Evolutionary conservation across 1,140 invertebrate genomes (phyloP).

Genomic region (Protaetia brevitarsis): DNA sequence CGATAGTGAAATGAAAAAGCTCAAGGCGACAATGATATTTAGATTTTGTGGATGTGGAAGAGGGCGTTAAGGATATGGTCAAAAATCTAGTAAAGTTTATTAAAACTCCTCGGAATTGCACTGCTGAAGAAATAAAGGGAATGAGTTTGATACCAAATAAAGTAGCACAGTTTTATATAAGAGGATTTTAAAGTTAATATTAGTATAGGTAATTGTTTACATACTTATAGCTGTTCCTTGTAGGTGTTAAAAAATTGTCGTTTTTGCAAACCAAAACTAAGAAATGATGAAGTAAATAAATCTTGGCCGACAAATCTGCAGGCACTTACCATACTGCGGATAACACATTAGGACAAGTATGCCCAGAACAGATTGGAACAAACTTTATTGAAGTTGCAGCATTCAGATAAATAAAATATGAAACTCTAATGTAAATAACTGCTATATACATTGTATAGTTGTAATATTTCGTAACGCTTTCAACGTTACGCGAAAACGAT

Average conservation of each 20-base stretch:
- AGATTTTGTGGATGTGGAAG: slow-evolving; percentile 43
- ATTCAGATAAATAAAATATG: too few relatives aligned
- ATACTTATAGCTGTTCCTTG: slow-evolving; percentile 43
- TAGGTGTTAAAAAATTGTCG: slow-evolving; percentile 44
- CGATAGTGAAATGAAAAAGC: slow-evolving; percentile 33
- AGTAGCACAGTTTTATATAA: slow-evolving; percentile 21
- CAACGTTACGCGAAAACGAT: too few relatives aligned
- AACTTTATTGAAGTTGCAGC: slow-evolving; percentile 37
- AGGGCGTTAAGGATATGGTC: slow-evolving; percentile 37
- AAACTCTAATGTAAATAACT: too few relatives aligned
- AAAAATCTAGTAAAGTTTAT: slow-evolving; percentile 35
- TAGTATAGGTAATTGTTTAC: slow-evolving; percentile 44
- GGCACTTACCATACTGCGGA: slow-evolving; percentile 36
- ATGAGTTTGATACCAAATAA: slow-evolving; percentile 36
- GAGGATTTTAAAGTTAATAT: slow-evolving; percentile 33
- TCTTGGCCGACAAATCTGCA: slow-evolving; percentile 43
- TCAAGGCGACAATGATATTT: slow-evolving; percentile 34
- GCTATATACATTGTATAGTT: too few relatives aligned
- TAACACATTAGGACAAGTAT: slow-evolving; percentile 44
- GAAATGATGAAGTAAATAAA: slow-evolving; percentile 41
- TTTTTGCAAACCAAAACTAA: slow-evolving; percentile 39
- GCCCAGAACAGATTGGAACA: slow-evolving; percentile 43
- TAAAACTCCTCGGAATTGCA: slow-evolving; percentile 42
- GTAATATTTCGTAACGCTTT: too few relatives aligned
- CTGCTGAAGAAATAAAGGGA: slow-evolving; percentile 40